Conservation (phyloP, 2,113 vertebrate genomes). For the human region DNA sequence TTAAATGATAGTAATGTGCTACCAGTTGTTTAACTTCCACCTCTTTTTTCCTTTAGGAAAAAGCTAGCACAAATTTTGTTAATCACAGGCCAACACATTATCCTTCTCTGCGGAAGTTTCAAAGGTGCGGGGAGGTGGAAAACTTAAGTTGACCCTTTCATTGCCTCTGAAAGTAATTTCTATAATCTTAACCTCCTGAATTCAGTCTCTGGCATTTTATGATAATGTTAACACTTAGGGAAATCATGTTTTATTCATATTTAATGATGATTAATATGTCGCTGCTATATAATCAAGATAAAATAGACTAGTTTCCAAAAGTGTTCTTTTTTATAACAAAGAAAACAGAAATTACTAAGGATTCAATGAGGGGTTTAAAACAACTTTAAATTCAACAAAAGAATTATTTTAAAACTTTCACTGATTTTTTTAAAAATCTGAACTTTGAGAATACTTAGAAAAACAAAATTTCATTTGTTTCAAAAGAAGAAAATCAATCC, state of each 20-base stretch:
- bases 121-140: background rate
- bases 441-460: conserved; percentile 1
- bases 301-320: conserved; percentile 39
- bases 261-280: conserved; percentile 54
- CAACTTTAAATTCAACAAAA: conserved; percentile 7
- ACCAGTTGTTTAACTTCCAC: background rate
- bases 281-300: conserved; percentile 51
- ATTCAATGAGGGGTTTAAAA: conserved; percentile 38
- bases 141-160: conserved; percentile 24
- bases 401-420: background rate
- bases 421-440: background rate
- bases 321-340: conserved; percentile 30
- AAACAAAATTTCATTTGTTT: background rate
- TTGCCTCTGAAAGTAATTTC: conserved; percentile 37
- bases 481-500: conserved; percentile 1
- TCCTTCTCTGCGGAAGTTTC: background rate
- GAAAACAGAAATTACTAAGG: conserved; percentile 17
- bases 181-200: conserved; percentile 49
- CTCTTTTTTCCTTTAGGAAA: conserved; percentile 4
- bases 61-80: background rate
- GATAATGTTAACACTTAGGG: conserved; percentile 25
- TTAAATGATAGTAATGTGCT: background rate
- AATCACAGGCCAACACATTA: background rate
- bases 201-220: conserved; percentile 39
- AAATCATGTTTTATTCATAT: conserved; percentile 44